Evolutionary conservation across 2,113 vertebrate genomes (phyloP).

Genomic region (Microcebus ravelobensis): DNA sequence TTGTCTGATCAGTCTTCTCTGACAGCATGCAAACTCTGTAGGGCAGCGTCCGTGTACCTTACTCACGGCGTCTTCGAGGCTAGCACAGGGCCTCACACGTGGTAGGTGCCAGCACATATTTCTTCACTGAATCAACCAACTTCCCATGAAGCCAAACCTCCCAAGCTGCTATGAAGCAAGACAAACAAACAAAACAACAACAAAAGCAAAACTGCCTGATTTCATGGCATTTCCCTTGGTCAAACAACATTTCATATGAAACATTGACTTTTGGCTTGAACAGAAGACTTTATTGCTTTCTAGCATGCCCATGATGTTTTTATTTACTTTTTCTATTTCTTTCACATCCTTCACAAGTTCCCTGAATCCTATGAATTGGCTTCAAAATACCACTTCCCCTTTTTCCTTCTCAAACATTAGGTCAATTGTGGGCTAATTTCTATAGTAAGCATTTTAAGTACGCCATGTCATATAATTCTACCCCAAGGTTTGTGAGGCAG

Average conservation of each 20-base stretch:
- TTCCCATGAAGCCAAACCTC: neutral
- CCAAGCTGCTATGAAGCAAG: neutral
- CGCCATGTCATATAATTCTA: neutral
- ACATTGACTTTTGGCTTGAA: neutral
- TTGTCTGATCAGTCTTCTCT: neutral
- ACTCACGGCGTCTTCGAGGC: neutral
- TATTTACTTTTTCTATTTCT: neutral
- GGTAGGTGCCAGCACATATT: too few species aligned
- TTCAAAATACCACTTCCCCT: neutral
- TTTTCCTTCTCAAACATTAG: neutral
- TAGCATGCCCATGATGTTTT: neutral
- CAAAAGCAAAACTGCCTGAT: too few species aligned
- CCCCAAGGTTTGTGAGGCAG: neutral
- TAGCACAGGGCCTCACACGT: neutral
- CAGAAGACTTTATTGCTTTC: neutral
- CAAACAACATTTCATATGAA: neutral
- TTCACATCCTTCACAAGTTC: neutral
- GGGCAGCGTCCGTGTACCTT: fast-evolving
- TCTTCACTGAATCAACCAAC: neutral
- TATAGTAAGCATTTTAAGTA: neutral
- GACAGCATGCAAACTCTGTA: neutral
- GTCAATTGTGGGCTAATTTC: neutral
- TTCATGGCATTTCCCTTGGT: neutral
- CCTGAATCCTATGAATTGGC: neutral
- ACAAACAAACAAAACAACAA: neutral